Evolutionary conservation across 2,888 invertebrate species (phyloP), one percentile per base, ranked within the genome.

Genomic region (Caradrina kadenii): DNA sequence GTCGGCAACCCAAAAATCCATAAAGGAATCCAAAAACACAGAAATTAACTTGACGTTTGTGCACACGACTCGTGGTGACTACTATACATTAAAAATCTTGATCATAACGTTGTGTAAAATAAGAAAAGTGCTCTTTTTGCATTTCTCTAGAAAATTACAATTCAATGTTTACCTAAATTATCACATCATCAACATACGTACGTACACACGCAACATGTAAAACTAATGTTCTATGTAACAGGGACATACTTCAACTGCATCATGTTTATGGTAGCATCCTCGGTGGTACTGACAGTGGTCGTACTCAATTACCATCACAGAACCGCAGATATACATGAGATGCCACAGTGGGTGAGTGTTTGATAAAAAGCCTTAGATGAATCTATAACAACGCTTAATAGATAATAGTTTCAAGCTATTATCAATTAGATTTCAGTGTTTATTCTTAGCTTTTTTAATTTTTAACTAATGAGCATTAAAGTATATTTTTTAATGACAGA

Each of bases 201-300:
- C 39, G n/a, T 26, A 13, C 0, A 8, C 1, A 31, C 0, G 11
- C 64, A 72, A 63, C 13, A 19, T 65, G 7, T 76, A 65, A 71
- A 79, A 69, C 52, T 59, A 42, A 54, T 50, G 10, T 87, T 90
- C 60, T 91, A 85, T 86, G 80, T 92, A 94, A 86, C 97, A 99
- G 99, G 99, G 93, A 99, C 99, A 87, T 99, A 99, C 97, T 99
- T 99, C 97, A 99, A 99, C 96, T 99, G 99, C 97, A 99, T 99
- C 96, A 99, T 99, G 99, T 98, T 99, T 96, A 99, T 99, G 99
- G 99, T 99, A 96, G 99, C 99, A 74, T 98, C 99, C 80, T 99
- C 99, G 81, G 99, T 99, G 94, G 99, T 99, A 87, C 97, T 99
- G 89, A 99, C 99, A 65, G 99, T 99, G 85, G 98, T 99, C 87